These are phyloP conservation scores for Cyclura pinguis DNA, from an alignment of 2,797 vertebrate species.

Conservation along the genomic window DNA sequence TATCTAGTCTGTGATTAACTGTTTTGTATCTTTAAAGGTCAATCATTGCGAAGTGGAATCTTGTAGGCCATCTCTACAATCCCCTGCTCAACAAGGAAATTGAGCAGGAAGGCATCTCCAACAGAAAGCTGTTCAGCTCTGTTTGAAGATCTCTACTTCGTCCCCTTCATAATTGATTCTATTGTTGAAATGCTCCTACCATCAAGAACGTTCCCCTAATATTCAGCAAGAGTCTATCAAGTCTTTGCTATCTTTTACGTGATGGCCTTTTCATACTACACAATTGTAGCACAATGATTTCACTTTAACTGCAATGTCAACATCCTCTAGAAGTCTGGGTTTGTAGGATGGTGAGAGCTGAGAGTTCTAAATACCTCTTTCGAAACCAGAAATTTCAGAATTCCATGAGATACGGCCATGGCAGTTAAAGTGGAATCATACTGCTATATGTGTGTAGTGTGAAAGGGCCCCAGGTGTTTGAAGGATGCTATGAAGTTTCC, in stretches of 20 bases:
- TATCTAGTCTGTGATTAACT: background rate
- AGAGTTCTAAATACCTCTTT: no score
- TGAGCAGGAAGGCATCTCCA: background rate
- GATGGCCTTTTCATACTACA: background rate
- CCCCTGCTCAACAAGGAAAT: background rate
- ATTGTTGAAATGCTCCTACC: background rate
- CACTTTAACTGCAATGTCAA: no score
- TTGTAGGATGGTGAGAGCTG: no score
- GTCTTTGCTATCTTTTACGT: background rate
- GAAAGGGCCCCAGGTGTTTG: background rate
- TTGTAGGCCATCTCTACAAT: background rate
- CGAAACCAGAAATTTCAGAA: no score
- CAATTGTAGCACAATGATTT: no score
- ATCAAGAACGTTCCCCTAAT: background rate
- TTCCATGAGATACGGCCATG: no score
- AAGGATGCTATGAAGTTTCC: background rate
- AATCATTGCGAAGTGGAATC: background rate
- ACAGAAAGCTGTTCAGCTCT: background rate
- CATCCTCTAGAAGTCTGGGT: no score
- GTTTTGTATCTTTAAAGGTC: background rate
- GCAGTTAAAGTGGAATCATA: no score
- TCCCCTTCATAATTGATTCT: no score
- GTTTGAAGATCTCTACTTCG: no score
- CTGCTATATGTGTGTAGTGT: no score
- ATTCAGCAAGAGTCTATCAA: background rate